Conservation (phyloP, 2,888 invertebrate species). For the Abrostola triplasia region DNA sequence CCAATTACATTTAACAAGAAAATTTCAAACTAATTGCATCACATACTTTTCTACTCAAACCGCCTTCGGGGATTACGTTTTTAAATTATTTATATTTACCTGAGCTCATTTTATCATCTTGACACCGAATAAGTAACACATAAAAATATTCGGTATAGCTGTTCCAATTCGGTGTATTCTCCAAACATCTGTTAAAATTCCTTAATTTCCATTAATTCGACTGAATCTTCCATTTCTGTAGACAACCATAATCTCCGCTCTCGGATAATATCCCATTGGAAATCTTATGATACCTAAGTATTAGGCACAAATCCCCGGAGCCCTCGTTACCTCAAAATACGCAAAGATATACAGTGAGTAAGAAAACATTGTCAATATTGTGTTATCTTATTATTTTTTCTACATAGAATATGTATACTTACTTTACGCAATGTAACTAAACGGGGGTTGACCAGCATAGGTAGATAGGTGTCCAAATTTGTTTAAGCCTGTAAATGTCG, state of each 20-base stretch:
- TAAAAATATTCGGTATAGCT: background rate
- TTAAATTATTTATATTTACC: constrained; percentile 13
- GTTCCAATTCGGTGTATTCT: background rate
- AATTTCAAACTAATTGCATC: constrained; percentile 59
- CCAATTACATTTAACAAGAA: constrained; percentile 59
- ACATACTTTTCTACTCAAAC: constrained; percentile 35
- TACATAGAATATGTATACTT: background rate
- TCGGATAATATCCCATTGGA: constrained; percentile 59
- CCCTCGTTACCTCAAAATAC: constrained; percentile 59
- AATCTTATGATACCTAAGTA: constrained; percentile 65
- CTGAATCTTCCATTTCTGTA: constrained; percentile 33
- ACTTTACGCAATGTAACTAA: too few relatives aligned
- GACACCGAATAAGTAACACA: background rate
- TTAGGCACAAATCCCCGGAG: constrained; percentile 61
- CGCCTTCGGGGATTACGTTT: constrained; percentile 20
- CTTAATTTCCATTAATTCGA: constrained; percentile 37
- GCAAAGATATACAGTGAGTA: constrained; percentile 41
- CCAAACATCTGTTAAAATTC: constrained; percentile 14
- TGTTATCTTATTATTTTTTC: constrained; percentile 29
- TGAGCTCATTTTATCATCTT: background rate
- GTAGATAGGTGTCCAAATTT: too few relatives aligned
- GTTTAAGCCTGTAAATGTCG: too few relatives aligned
- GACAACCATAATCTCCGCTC: constrained; percentile 57
- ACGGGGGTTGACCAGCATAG: constrained; percentile 6
- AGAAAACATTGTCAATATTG: constrained; percentile 45